Base-by-base conservation (phyloP, 1,140 invertebrate genomes). In the Hyles euphorbiae region DNA sequence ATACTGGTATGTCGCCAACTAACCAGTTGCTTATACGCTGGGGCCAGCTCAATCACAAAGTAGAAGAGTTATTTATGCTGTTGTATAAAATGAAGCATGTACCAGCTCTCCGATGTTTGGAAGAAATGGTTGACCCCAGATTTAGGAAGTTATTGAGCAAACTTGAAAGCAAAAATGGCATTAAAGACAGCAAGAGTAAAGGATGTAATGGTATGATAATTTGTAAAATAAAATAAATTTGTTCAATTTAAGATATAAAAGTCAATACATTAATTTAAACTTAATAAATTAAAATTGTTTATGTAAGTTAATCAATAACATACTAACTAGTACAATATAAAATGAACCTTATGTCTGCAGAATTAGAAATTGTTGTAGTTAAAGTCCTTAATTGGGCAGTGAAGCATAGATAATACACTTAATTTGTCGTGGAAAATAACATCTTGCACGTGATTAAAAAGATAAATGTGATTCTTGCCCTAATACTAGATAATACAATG, bases 11-110 rank as follows among this genome's bases (percentile, higher is more conserved):
- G 34, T 95, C 96, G 60, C 95, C 96, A 0, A 93, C 94, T 0
- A 92, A 94, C 68, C 91, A 94, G 70, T 89, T 98, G 3, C 86
- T 98, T 12, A 92, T 90, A 40, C 82, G 91, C 53, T 98, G 95
- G 95, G 94, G 94, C 5, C 91, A 93, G 67, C 91, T 93, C 57
- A 97, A 97, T 85, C 95, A 96, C 67, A 94, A 93, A 11, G 92
- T 96, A 2, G 80, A 92, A 50, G 94, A 96, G 80, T 82, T 98
- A 5, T 97, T 96, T 80, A 87, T 93, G 2, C 74, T 95, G 22
- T 88, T 95, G 3, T 93, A 84, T 52, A 89, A 75, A 55, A 95
- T 96, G 92, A 90, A 94, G 63, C 92, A 96, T 68, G 93, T 93
- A 70, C 90, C 93, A 67, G 93, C 93, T 3, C 93, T 97, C 92